Evolutionary conservation across 2,113 vertebrate genomes (phyloP).

Genomic region (Machaerirhynchus nigripectus): DNA sequence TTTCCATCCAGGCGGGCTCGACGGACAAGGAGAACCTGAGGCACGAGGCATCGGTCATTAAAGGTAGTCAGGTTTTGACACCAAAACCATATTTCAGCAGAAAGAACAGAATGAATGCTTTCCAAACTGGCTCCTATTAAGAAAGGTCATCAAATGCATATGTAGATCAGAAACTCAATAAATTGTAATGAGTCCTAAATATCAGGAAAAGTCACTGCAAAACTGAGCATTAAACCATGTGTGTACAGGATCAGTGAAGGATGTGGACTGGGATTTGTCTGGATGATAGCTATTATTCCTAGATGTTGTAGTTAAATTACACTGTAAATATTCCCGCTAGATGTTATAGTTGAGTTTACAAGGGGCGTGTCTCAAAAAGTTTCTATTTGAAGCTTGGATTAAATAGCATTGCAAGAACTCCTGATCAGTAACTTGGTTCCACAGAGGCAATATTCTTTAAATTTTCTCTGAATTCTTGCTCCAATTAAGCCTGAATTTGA

Average conservation of each 20-base stretch:
- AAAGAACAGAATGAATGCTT: neutral
- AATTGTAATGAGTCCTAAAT: neutral
- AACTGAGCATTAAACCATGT: neutral
- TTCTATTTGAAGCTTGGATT: neutral
- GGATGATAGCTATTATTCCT: neutral
- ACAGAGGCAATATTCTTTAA: neutral
- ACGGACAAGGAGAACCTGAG: neutral
- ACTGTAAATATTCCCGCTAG: neutral
- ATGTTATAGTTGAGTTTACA: neutral
- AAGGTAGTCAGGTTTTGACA: neutral
- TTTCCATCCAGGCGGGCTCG: neutral
- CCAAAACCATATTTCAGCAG: neutral
- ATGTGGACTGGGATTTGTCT: neutral
- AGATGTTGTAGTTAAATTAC: neutral
- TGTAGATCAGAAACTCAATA: neutral
- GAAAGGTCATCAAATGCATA: neutral
- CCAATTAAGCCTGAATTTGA: neutral
- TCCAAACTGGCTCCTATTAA: neutral
- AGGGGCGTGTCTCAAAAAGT: neutral
- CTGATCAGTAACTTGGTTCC: neutral
- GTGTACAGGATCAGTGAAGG: neutral
- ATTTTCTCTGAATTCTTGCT: neutral
- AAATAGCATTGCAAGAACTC: neutral
- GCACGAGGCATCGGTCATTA: rapidly evolving
- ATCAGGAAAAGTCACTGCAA: neutral